Evolutionary conservation across 2,797 vertebrate genomes (phyloP).

Genomic region (Mionectes olivaceus): DNA sequence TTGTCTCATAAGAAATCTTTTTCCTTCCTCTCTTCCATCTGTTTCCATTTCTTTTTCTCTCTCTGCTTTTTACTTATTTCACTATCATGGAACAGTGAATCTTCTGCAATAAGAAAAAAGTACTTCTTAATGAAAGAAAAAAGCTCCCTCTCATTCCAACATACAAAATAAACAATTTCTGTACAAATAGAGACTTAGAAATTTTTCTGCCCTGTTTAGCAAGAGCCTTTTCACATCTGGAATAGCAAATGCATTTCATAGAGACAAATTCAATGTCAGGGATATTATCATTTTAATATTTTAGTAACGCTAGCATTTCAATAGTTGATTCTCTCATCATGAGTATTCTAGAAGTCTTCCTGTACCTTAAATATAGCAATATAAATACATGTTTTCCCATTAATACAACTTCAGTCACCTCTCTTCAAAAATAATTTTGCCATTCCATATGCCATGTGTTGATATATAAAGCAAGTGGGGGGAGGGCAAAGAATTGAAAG

Average conservation of each 20-base stretch:
- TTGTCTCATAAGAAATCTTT: neutral
- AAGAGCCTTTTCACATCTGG: neutral
- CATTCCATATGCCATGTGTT: neutral
- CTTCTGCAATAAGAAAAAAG: neutral
- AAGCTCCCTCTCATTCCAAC: neutral
- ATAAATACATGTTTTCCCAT: neutral
- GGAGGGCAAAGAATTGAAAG: neutral
- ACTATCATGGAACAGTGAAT: neutral
- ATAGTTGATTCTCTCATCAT: neutral
- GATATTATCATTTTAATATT: neutral
- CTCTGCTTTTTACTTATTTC: neutral
- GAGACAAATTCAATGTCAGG: neutral
- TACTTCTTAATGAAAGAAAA: neutral
- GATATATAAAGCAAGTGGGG: neutral
- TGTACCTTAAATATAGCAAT: neutral
- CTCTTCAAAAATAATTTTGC: neutral
- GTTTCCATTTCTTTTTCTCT: neutral
- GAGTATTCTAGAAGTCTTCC: neutral
- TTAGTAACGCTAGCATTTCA: neutral
- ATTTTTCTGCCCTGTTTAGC: neutral
- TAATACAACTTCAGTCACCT: neutral
- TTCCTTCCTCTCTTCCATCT: neutral
- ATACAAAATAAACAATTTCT: neutral
- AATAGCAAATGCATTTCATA: neutral
- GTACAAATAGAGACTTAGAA: neutral